Percentiles rank a stretch among this genome's conserved stretches.
Conservation (phyloP, 2,888 invertebrate genomes). For the Trichogramma dendrolimi region DNA sequence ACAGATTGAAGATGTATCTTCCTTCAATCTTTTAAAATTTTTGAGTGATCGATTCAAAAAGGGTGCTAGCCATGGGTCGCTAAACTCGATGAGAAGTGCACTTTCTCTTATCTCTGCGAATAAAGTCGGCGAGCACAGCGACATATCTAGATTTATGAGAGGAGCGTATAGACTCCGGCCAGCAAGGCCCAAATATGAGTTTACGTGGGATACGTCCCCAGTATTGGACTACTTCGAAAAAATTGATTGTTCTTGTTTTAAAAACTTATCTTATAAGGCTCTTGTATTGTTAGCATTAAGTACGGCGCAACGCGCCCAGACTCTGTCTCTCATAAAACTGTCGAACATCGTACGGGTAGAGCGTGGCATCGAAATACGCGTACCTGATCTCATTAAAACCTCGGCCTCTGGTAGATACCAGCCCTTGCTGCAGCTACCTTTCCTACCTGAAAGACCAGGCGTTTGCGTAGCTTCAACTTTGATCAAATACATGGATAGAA, state of each 20-base stretch:
- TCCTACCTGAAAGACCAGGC: conserved; percentile 7
- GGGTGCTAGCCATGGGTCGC: conserved; percentile 27
- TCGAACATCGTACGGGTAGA: conserved; percentile 11
- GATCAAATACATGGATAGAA: conserved; percentile 5
- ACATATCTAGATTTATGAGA: too few relatives aligned
- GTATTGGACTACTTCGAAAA: conserved; percentile 3
- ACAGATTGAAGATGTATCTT: neutral
- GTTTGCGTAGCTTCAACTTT: conserved; percentile 15
- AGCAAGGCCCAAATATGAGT: conserved; percentile 29
- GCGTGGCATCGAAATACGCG: too few relatives aligned
- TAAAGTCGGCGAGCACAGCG: conserved; percentile 21
- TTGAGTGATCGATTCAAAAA: conserved; percentile 20
- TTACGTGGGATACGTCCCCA: conserved; percentile 35
- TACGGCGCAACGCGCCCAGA: conserved; percentile 22
- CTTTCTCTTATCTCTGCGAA: conserved; percentile 23
- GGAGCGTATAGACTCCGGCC: conserved; percentile 13
- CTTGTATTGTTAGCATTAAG: conserved; percentile 31
- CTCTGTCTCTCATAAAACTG: conserved; percentile 11
- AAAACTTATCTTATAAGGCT: conserved; percentile 25
- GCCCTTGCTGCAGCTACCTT: conserved; percentile 10
- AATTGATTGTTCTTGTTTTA: conserved; percentile 1
- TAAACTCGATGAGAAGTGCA: conserved; percentile 27
- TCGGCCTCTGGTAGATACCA: conserved; percentile 8
- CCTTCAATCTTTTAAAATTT: conserved; percentile 15
- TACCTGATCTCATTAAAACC: too few relatives aligned